Evolutionary conservation across 2,797 vertebrate species (phyloP), one percentile per base, ranked within the genome.

Genomic region (Melanitta fusca): DNA sequence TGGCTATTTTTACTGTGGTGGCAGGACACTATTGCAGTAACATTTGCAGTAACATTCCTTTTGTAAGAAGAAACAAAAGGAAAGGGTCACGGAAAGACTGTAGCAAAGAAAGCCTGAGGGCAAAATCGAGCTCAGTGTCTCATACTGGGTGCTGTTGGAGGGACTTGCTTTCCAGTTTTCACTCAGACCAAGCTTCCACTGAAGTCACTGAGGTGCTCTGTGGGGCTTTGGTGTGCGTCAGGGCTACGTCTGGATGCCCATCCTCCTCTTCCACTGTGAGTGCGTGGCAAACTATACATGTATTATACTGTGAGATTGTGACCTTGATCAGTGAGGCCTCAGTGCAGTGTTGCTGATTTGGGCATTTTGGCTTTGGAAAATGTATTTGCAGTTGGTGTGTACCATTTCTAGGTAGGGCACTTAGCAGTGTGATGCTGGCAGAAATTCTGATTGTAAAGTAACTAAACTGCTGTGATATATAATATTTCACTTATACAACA

Each of bases 121-220:
- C 38, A 41, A 22, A 56, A 13, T 36, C 6, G 8, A 12, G n/a
- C 5, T 0, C 30, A 0, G 0, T 18, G 64, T 1, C 2, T n/a
- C 13, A 4, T 12, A 49, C 24, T 43, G 8, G 38, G 21, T n/a
- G 54, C 69, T 77, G 74, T 49, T 2, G 1, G 0, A 6, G 6
- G 20, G 27, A n/a, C 71, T 79, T 47, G 60, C 10, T 47, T 90
- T 22, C 19, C 56, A 47, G 47, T 5, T 28, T 54, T 81, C 6
- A 0, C 39, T 53, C 8, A 2, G 45, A 11, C 6, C 3, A 1
- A 11, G 7, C 11, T 57, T 36, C 45, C 14, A 0, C 6, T 10
- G 36, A 39, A 28, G 62, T 2, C 3, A 2, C 61, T 4, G 3
- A 32, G 32, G 10, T 38, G 32, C 22, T 21, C 56, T 39, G 19